Evolutionary conservation across 2,888 invertebrate genomes (phyloP).

Genomic region (Ornithoptera priamus): DNA sequence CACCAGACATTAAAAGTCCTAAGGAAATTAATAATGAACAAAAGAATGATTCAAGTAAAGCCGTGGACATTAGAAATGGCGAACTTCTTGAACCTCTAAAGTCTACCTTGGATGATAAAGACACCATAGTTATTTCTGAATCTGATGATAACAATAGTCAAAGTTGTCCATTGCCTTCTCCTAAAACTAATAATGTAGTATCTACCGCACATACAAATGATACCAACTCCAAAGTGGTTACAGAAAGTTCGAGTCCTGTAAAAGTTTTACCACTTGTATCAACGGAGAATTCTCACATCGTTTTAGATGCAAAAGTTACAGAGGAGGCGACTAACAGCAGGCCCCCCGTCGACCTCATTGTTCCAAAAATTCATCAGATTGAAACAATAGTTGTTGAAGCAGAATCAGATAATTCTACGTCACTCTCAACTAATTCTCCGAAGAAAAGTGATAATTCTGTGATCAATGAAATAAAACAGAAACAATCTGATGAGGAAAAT

Average conservation of each 20-base stretch:
- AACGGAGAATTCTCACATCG: slow-evolving; percentile 68
- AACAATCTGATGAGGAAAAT: slow-evolving; percentile 54
- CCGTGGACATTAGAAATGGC: slow-evolving; percentile 51
- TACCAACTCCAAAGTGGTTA: slow-evolving; percentile 60
- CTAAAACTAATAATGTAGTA: slow-evolving; percentile 55
- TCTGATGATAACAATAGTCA: slow-evolving; percentile 76
- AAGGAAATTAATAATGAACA: slow-evolving; percentile 37
- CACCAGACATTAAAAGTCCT: slow-evolving; percentile 36
- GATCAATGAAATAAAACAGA: slow-evolving; percentile 60
- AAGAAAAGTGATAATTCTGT: slow-evolving; percentile 59
- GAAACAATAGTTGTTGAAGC: slow-evolving; percentile 71
- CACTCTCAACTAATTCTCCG: slow-evolving; percentile 55
- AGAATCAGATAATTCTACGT: slow-evolving; percentile 61
- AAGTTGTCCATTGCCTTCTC: slow-evolving; percentile 73
- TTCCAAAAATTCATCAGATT: slow-evolving; percentile 62
- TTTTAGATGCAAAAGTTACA: slow-evolving; percentile 64
- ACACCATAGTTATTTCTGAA: slow-evolving; percentile 72
- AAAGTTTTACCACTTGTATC: slow-evolving; percentile 71
- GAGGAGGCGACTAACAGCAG: slow-evolving; percentile 52
- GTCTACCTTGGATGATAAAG: slow-evolving; percentile 63
- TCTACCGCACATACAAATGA: slow-evolving; percentile 55
- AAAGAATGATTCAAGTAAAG: slow-evolving; percentile 40
- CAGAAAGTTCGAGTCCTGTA: slow-evolving; percentile 64
- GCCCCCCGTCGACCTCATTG: slow-evolving; percentile 56
- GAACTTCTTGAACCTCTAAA: slow-evolving; percentile 58